Percentiles rank a stretch among this genome's conserved stretches.
These are phyloP conservation scores for Euwallacea fornicatus DNA, from an alignment of 1,140 invertebrate genomes.

Conservation along the genomic window DNA sequence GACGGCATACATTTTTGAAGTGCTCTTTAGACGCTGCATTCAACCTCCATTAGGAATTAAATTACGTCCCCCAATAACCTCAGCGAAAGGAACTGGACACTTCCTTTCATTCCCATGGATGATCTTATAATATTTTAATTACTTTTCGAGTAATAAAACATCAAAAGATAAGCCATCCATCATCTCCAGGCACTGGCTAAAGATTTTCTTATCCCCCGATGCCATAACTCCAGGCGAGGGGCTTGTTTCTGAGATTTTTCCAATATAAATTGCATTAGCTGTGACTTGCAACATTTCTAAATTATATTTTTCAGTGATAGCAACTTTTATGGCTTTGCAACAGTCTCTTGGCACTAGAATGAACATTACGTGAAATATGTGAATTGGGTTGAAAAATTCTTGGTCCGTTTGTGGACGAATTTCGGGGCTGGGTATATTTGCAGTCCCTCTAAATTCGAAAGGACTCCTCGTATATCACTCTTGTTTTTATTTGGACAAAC, in stretches of 20 bases:
- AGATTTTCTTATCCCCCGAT: slow-evolving; percentile 12
- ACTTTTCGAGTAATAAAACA: no score
- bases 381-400: neutral
- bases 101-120: neutral
- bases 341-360: slow-evolving; percentile 29
- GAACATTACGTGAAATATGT: slow-evolving; percentile 28
- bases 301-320: slow-evolving; percentile 33
- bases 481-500: slow-evolving; percentile 24
- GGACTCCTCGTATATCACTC: slow-evolving; percentile 16
- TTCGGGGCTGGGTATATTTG: neutral
- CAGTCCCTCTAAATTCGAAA: slow-evolving; percentile 1
- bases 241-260: slow-evolving; percentile 30
- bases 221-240: slow-evolving; percentile 11
- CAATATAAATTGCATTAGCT: slow-evolving; percentile 32
- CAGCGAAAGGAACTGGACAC: neutral
- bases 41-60: slow-evolving; percentile 34
- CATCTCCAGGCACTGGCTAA: slow-evolving; percentile 9
- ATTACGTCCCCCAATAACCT: slow-evolving; percentile 12
- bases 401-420: no score
- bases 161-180: slow-evolving; percentile 3
- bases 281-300: slow-evolving; percentile 30
- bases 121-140: no score
- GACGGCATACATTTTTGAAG: slow-evolving; percentile 35
- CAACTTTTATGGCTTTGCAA: slow-evolving; percentile 19
- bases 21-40: slow-evolving; percentile 30